phyloP scores from a whole-genome alignment of 2,113 vertebrate species.

The Brachionichthys hirsutus region DNA sequence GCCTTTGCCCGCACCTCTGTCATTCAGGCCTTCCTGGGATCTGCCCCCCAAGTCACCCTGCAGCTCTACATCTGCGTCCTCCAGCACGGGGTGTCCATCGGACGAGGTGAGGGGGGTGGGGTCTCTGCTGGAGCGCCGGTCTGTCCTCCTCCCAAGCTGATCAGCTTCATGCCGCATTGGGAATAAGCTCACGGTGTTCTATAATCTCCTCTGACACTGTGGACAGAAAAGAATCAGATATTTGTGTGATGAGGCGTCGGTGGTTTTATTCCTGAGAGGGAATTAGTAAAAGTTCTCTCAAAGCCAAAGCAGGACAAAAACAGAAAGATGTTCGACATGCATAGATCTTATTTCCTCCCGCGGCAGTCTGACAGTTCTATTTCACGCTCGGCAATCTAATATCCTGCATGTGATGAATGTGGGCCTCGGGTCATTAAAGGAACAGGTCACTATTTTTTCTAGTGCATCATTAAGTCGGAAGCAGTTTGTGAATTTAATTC shows the following conservation, averaged over 20 bases:
- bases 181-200: slow-evolving; percentile 51
- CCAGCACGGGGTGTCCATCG: slow-evolving; percentile 81
- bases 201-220: slow-evolving; percentile 32
- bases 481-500: too few relatives aligned
- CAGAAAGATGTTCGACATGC: slow-evolving; percentile 11
- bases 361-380: slow-evolving; percentile 18
- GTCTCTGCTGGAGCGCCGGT: background rate
- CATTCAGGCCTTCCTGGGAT: slow-evolving; percentile 97
- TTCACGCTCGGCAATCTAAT: slow-evolving; percentile 22
- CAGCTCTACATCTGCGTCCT: slow-evolving; percentile 94
- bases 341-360: background rate
- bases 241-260: background rate
- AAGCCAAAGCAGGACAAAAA: slow-evolving; percentile 32
- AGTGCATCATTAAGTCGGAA: too few relatives aligned
- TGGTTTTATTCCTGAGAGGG: background rate
- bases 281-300: slow-evolving; percentile 29
- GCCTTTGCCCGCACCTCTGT: slow-evolving; percentile 93
- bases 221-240: slow-evolving; percentile 25
- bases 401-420: background rate
- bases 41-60: slow-evolving; percentile 94
- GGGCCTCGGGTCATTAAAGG: background rate
- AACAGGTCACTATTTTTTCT: background rate
- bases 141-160: slow-evolving; percentile 40
- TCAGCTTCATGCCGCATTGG: slow-evolving; percentile 42
- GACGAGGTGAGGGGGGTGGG: slow-evolving; percentile 81